These are phyloP conservation scores for Theristicus caerulescens DNA, from an alignment of 2,113 vertebrate genomes.

Conservation along the genomic window DNA sequence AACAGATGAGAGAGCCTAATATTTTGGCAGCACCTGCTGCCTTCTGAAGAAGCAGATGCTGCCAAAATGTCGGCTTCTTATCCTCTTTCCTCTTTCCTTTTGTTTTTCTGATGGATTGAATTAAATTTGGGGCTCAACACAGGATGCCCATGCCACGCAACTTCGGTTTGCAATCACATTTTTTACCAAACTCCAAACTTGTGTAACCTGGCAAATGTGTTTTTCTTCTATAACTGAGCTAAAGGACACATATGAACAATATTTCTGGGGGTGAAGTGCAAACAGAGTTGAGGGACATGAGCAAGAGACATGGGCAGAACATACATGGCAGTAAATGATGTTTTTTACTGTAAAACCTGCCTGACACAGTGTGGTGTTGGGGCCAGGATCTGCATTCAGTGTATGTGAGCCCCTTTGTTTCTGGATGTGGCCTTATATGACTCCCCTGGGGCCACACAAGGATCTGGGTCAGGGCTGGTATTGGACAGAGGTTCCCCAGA, in stretches of 20 bases:
- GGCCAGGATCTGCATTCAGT: neutral
- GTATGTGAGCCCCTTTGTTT: rapidly evolving
- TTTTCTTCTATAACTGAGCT: neutral
- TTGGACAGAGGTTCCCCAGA: neutral
- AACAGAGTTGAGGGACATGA: neutral
- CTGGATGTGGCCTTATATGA: neutral
- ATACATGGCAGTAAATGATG: rapidly evolving
- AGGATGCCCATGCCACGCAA: neutral
- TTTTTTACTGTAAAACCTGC: neutral
- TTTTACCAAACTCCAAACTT: neutral
- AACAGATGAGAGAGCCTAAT: constrained; percentile 2
- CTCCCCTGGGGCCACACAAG: rapidly evolving
- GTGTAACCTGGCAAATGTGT: neutral
- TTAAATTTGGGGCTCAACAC: neutral
- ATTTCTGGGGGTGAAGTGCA: neutral
- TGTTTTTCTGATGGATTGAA: neutral
- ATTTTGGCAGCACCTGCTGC: constrained; percentile 27
- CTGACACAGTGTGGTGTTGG: neutral
- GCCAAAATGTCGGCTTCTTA: neutral
- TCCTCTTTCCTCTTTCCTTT: neutral
- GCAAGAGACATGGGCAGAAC: neutral
- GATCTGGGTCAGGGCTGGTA: neutral
- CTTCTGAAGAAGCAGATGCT: constrained; percentile 11
- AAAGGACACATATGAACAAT: neutral
- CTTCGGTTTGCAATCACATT: neutral